Evolutionary conservation across 2,797 vertebrate species (phyloP).

Genomic region (Microcaecilia unicolor): DNA sequence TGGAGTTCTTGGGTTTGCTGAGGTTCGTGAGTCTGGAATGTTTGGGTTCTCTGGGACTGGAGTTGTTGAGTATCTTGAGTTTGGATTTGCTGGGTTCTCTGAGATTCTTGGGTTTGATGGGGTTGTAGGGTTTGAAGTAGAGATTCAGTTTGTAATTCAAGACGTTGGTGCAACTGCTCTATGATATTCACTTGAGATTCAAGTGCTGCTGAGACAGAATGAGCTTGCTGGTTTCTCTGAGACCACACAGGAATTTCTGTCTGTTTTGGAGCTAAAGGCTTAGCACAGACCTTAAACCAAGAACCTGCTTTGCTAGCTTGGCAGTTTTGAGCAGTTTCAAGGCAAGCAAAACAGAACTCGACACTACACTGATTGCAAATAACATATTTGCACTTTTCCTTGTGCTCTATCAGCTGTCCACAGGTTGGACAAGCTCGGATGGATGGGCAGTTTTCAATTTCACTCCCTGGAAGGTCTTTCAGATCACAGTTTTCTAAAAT

Average conservation of each 20-base stretch:
- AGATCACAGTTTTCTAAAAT: slow-evolving; percentile 32
- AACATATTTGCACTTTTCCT: slow-evolving; percentile 54
- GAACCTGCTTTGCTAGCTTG: slow-evolving; percentile 6
- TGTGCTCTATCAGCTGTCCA: slow-evolving; percentile 50
- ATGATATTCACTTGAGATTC: too few relatives aligned
- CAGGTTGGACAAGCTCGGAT: slow-evolving; percentile 59
- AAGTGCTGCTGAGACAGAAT: too few relatives aligned
- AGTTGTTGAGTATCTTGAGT: too few relatives aligned
- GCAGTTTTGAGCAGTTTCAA: slow-evolving; percentile 44
- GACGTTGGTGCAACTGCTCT: too few relatives aligned
- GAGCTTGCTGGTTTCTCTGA: fast-evolving
- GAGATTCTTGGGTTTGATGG: too few relatives aligned
- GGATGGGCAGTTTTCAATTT: slow-evolving; percentile 34
- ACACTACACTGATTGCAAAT: slow-evolving; percentile 45
- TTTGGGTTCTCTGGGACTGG: too few relatives aligned
- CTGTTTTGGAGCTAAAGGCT: slow-evolving; percentile 47
- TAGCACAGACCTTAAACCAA: slow-evolving; percentile 36
- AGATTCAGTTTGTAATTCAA: too few relatives aligned
- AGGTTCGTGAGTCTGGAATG: too few relatives aligned
- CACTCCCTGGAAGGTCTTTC: slow-evolving; percentile 2
- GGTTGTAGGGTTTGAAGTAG: too few relatives aligned
- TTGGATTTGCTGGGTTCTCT: too few relatives aligned
- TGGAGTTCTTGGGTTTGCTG: too few relatives aligned
- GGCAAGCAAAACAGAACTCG: slow-evolving; percentile 65
- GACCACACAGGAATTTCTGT: slow-evolving; percentile 35